Base-by-base conservation (phyloP, 2,797 vertebrate genomes). In the Thalassophryne amazonica region DNA sequence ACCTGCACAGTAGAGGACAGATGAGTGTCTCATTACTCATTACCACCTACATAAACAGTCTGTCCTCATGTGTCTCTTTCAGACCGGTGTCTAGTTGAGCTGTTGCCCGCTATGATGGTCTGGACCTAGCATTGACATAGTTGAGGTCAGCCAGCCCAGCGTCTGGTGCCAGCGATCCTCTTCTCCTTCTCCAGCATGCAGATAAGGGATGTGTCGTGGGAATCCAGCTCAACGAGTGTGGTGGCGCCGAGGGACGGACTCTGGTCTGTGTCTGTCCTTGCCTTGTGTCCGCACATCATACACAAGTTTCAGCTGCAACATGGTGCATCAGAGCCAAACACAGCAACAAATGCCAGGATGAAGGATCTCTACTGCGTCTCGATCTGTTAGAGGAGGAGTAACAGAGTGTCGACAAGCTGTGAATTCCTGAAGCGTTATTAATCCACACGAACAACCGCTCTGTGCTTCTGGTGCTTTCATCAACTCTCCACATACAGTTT, bases 111-210 rank as follows among this genome's bases (percentile, higher is more conserved):
- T 15, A 20, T 54, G 43, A 34, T 29, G 40, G 47, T 33, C 33
- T 9, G 23, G 51, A 35, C 40, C 5, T 12, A 8, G 39, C 11
- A 28, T 49, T 52, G 60, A 66, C 56, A 54, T 50, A 20, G 25
- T 3, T 56, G 72, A 51, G 53, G 78, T 78, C 35, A 47, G 64
- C 3, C 59, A 51, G 52, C 24, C 31, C 0, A 3, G 19, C 13
- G 41, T 50, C 21, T 22, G 3, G 47, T 64, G 72, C 74, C 66
- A 68, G 66, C 45, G 9, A 63, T 16, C 64, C 58, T 60, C 52
- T 66, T 4, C 61, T 61, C 24, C 66, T 60, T 32, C 35, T 28
- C 57, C 73, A 83, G 70, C n/a, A n/a, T n/a, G n/a, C n/a, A n/a
- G n/a, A n/a, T n/a, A 49, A 70, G 28, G 63, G 69, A 73, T 55